Conservation (phyloP, 2,113 vertebrate species). For the Hemibates koningsi region DNA sequence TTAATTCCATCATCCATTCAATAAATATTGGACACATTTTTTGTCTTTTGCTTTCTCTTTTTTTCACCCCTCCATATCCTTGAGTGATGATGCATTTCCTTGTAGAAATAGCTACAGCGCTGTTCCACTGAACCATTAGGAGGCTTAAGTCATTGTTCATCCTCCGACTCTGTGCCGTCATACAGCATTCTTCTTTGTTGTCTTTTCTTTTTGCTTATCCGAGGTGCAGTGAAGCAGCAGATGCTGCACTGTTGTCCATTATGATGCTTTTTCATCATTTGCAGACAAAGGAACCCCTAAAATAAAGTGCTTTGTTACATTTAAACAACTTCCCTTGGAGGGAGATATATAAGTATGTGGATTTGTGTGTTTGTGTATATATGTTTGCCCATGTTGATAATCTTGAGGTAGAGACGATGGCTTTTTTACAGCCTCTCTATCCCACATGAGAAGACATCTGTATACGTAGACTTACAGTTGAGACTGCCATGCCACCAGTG, state of each 20-base stretch:
- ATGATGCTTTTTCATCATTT: constrained; percentile 44
- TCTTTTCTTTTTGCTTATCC: constrained; percentile 10
- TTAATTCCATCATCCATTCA: constrained; percentile 59
- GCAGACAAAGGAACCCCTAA: constrained; percentile 30
- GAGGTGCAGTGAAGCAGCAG: constrained; percentile 9
- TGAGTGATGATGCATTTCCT: constrained; percentile 42
- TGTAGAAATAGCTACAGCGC: constrained; percentile 19
- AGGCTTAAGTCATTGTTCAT: constrained; percentile 39
- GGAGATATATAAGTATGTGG: not conserved
- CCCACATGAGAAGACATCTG: not conserved
- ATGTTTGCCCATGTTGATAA: constrained; percentile 29
- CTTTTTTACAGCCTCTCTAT: constrained; percentile 63
- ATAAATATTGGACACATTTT: constrained; percentile 37
- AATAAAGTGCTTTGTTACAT: constrained; percentile 31
- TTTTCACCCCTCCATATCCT: not conserved
- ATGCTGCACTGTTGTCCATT: constrained; percentile 23
- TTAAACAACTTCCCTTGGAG: constrained; percentile 16
- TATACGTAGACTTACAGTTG: not conserved
- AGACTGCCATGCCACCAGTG: not conserved
- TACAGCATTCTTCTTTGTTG: constrained; percentile 21
- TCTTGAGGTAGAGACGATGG: constrained; percentile 41
- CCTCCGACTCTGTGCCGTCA: constrained; percentile 25
- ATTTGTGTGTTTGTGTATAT: not conserved
- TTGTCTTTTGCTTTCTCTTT: not conserved
- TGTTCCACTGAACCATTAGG: constrained; percentile 36